These are phyloP conservation scores for Caenorhabditis uteleia DNA, from an alignment of 2,888 invertebrate species.

Conservation along the genomic window DNA sequence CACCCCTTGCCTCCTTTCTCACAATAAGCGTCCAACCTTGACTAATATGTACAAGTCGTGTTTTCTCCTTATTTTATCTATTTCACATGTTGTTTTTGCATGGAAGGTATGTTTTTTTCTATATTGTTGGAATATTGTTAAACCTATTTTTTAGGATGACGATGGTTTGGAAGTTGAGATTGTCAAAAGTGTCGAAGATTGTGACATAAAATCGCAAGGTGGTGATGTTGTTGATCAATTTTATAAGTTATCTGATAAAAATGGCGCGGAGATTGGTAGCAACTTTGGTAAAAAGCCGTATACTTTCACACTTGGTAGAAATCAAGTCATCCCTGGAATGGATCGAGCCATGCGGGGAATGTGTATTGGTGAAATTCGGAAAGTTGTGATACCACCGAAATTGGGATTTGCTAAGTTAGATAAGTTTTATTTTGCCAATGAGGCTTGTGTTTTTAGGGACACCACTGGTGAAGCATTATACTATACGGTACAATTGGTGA, in stretches of 20 bases:
- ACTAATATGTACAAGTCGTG: too few relatives aligned
- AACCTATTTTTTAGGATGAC: slow-evolving; percentile 18
- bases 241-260: slow-evolving; percentile 59
- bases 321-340: slow-evolving; percentile 39
- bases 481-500: slow-evolving; percentile 36
- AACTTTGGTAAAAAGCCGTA: slow-evolving; percentile 66
- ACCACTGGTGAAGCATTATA: slow-evolving; percentile 20
- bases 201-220: slow-evolving; percentile 27
- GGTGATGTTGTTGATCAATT: slow-evolving; percentile 56
- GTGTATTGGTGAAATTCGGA: slow-evolving; percentile 34
- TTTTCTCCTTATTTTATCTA: too few relatives aligned
- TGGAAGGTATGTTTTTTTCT: too few relatives aligned
- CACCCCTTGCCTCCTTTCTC: too few relatives aligned
- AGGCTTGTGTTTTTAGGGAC: slow-evolving; percentile 12
- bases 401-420: slow-evolving; percentile 28
- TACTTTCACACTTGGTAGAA: slow-evolving; percentile 30
- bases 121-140: too few relatives aligned
- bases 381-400: slow-evolving; percentile 35
- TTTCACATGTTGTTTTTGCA: too few relatives aligned
- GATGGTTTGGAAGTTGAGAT: slow-evolving; percentile 33
- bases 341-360: slow-evolving; percentile 37
- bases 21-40: too few relatives aligned
- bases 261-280: slow-evolving; percentile 62
- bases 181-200: slow-evolving; percentile 11
- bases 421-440: neutral